A percentile compares a stretch with the other conserved stretches of the same genome.
Conservation (phyloP, 2,113 vertebrate species). For the Chloebia gouldiae region DNA sequence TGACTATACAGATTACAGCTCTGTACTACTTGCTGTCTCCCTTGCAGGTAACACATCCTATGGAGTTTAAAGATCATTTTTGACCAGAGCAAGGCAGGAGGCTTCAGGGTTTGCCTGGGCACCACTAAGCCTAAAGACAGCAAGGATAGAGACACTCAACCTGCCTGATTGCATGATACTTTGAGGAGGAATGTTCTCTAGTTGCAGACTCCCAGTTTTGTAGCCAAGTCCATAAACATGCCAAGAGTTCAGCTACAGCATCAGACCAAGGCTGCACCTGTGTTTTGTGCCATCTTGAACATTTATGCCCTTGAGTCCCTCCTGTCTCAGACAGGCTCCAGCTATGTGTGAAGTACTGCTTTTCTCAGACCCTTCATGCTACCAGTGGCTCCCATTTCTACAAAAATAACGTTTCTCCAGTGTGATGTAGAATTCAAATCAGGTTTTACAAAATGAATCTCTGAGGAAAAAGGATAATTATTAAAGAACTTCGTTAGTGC, state of each 20-base stretch:
- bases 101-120: background rate
- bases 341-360: fast-evolving
- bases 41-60: background rate
- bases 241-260: background rate
- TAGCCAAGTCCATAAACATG: background rate
- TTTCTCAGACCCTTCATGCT: background rate
- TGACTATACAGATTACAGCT: background rate
- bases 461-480: constrained; percentile 59
- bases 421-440: constrained; percentile 43
- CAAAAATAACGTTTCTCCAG: constrained; percentile 6
- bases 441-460: constrained; percentile 47
- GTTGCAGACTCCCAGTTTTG: background rate
- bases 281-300: background rate
- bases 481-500: constrained; percentile 60
- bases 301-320: background rate
- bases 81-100: background rate
- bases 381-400: background rate
- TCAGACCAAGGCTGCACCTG: background rate
- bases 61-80: background rate
- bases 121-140: background rate
- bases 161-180: background rate
- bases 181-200: background rate
- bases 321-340: background rate
- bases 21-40: background rate
- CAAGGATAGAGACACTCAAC: background rate